Conservation (phyloP, 2,113 vertebrate genomes). For the Corvus cornix region DNA sequence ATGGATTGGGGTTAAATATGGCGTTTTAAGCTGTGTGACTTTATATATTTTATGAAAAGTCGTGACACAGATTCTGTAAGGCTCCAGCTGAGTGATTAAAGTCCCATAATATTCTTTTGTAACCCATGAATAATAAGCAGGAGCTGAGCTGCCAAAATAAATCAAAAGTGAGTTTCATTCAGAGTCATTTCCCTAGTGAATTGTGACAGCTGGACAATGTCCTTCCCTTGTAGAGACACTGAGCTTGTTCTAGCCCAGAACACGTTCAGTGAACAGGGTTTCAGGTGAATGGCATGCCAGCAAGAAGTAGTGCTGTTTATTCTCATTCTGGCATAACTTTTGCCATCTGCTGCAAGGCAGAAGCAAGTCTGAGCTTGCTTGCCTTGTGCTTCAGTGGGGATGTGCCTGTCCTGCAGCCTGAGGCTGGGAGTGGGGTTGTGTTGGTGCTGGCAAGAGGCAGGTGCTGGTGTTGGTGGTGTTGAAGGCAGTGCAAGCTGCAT, state of each 20-base stretch:
- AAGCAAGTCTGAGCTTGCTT: conserved; percentile 24
- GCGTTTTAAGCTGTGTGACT: not conserved
- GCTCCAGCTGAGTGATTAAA: not conserved
- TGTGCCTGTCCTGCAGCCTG: not conserved
- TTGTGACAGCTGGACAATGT: conserved; percentile 13
- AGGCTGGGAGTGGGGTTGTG: not conserved
- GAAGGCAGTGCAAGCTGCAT: conserved; percentile 64
- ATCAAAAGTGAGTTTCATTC: conserved; percentile 40
- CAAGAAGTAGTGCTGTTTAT: conserved; percentile 24
- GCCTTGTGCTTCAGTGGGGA: not conserved
- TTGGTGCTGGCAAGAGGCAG: conserved; percentile 61
- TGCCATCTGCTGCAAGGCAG: conserved; percentile 55
- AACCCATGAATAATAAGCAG: conserved; percentile 41
- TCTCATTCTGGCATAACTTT: conserved; percentile 35
- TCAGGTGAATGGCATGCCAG: conserved; percentile 44
- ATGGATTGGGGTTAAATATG: not conserved
- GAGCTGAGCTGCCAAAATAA: conserved; percentile 20
- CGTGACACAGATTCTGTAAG: not conserved
- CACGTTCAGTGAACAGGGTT: conserved; percentile 20
- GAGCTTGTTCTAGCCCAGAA: conserved; percentile 29
- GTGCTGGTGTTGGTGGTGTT: conserved; percentile 57
- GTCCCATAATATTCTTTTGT: conserved; percentile 20
- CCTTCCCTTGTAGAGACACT: conserved; percentile 19
- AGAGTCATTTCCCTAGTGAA: conserved; percentile 36
- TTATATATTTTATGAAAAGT: not conserved